Conservation (phyloP, 1,140 invertebrate species). For the Micrasema longulum region DNA sequence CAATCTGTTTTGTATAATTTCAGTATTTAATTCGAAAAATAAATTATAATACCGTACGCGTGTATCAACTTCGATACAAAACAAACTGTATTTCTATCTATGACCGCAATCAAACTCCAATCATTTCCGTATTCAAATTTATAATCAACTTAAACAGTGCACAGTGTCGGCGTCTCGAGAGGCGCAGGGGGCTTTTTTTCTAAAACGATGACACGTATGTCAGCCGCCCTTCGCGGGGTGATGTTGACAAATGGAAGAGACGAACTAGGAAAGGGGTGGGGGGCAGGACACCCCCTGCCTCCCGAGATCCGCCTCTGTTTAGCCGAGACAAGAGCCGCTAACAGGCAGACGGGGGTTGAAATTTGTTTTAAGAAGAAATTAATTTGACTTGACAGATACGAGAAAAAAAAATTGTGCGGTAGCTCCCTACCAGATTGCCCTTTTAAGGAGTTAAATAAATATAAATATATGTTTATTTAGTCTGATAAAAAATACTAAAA, state of each 20-base stretch:
- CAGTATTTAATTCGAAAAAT: too few relatives aligned
- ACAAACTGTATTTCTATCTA: too few relatives aligned
- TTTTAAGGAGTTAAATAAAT: too few relatives aligned
- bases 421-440: conserved; percentile 12
- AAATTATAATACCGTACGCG: too few relatives aligned
- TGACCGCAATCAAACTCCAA: conserved; percentile 47
- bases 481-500: too few relatives aligned
- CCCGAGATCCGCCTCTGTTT: background rate
- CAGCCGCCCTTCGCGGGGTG: conserved; percentile 48
- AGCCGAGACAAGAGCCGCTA: conserved; percentile 35
- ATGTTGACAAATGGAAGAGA: conserved; percentile 55
- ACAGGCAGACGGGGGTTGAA: conserved; percentile 48
- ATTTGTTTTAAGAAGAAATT: conserved; percentile 56
- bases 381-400: conserved; percentile 56
- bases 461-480: too few relatives aligned
- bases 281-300: background rate
- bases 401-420: conserved; percentile 49
- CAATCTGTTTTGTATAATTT: too few relatives aligned
- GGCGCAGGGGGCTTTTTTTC: conserved; percentile 33
- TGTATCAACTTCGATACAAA: too few relatives aligned
- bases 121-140: conserved; percentile 54
- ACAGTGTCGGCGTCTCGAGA: conserved; percentile 13
- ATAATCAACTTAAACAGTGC: conserved; percentile 53
- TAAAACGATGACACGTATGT: conserved; percentile 55
- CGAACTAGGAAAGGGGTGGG: conserved; percentile 30